Base-by-base conservation (phyloP, 2,888 invertebrate genomes). In the Tinea pellionella region DNA sequence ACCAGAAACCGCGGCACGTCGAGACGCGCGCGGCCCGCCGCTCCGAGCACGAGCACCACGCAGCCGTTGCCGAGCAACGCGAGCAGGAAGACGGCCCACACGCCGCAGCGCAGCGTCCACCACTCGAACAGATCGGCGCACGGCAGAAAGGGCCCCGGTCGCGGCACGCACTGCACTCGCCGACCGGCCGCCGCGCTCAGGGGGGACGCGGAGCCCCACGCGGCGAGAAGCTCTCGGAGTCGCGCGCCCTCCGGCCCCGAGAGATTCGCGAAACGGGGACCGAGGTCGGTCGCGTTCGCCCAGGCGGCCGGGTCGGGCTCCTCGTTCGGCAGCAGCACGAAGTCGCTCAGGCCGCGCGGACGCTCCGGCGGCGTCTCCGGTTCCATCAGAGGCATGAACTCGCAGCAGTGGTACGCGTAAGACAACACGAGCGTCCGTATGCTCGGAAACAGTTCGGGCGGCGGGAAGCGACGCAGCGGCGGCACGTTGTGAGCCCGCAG, bases 331-430 rank as follows among this genome's bases (percentile, higher is more conserved):
- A 80, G 66, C 68, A 85, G 73, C 69, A 85, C 85, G 67, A 80
- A 71, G 75, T 84, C 85, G 61, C 76, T 78, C 66, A 80, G 74
- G 41, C 41, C 51, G 13, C 29, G 42, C 19, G 59, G 43, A 13
- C 15, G 24, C n/a, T 89, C 88, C 58, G 90, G 86, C 63, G 90
- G 74, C 9, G 90, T 90, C 63, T 92, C 74, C 73, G 91, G 93
- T 13, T 93, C 92, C 60, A 90, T 90, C 66, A 90, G 89, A 67
- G 92, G 80, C 70, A 95, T 78, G 82, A 95, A 97, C 64, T 95
- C 93, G 82, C 98, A 98, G 85, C 98, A 98, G 77, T 98, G 98
- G 84, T 98, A 98, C 65, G 98, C 97, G 80, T 97, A 98, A 0
- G 97, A 95, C 42, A 98, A 85, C 43, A 95, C 92, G 71, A 97